These are phyloP conservation scores for Chauna torquata DNA, from an alignment of 2,113 vertebrate species.

Conservation along the genomic window DNA sequence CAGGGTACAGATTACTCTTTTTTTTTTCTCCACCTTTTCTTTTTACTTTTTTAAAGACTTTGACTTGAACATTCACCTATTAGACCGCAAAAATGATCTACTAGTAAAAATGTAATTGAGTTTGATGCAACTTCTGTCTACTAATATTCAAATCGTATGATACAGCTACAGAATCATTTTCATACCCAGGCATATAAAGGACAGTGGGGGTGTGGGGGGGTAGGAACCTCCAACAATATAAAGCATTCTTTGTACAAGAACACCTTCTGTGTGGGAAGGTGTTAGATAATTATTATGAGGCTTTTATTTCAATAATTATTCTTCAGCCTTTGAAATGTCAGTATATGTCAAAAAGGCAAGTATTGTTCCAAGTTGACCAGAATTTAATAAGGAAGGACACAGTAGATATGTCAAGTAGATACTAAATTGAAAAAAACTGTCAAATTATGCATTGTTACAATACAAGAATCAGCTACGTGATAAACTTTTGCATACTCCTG, in stretches of 20 bases:
- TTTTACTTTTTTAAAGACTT: not conserved
- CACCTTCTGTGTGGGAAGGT: conserved; percentile 54
- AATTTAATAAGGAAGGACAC: conserved; percentile 62
- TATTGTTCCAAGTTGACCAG: conserved; percentile 58
- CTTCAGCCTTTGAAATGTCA: conserved; percentile 73
- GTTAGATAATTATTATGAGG: conserved; percentile 65
- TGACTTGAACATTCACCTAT: not conserved
- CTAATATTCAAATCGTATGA: not conserved
- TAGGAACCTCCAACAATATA: not conserved
- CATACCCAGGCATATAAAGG: conserved; percentile 26
- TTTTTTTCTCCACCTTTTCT: not conserved
- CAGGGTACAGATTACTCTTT: not conserved
- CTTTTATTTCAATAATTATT: conserved; percentile 78
- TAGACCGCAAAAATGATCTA: not conserved
- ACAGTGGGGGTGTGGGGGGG: no score
- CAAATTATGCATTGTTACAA: not conserved
- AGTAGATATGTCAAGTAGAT: not conserved
- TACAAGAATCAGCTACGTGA: not conserved
- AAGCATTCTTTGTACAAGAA: conserved; percentile 45
- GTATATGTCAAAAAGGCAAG: conserved; percentile 68
- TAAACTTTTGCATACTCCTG: not conserved
- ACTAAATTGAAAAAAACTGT: not conserved
- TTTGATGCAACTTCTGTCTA: not conserved
- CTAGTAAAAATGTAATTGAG: not conserved
- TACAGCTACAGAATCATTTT: conserved; percentile 49